Conservation (phyloP, 2,797 vertebrate species). For the Pogonophryne albipinna region DNA sequence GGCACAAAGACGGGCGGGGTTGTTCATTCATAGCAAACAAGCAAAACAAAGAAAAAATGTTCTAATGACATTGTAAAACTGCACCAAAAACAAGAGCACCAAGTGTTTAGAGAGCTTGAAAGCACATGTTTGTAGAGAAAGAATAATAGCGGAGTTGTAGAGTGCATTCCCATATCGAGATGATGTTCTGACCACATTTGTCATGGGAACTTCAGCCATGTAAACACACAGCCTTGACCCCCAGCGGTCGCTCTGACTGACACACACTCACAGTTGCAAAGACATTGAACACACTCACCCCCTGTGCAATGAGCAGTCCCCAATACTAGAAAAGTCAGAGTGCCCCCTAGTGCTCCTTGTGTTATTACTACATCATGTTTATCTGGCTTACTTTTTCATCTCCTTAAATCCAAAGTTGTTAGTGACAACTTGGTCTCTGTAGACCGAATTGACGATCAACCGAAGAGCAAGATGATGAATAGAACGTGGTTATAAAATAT, state of each 20-base stretch:
- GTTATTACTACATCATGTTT: constrained; percentile 41
- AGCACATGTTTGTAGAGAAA: constrained; percentile 89
- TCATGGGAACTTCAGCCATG: constrained; percentile 92
- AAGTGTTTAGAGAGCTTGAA: constrained; percentile 90
- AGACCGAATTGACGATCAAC: constrained; percentile 52
- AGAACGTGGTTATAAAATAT: constrained; percentile 53
- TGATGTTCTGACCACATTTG: constrained; percentile 89
- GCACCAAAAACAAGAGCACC: constrained; percentile 80
- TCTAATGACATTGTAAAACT: constrained; percentile 89
- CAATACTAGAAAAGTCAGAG: constrained; percentile 71
- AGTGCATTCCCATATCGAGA: constrained; percentile 84
- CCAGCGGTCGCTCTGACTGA: constrained; percentile 45
- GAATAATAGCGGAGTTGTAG: constrained; percentile 81
- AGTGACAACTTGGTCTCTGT: constrained; percentile 52
- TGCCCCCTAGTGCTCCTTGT: constrained; percentile 83
- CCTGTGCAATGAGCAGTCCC: constrained; percentile 23
- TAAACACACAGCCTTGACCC: constrained; percentile 80
- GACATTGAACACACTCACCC: constrained; percentile 40
- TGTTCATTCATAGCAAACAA: constrained; percentile 91
- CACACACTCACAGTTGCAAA: constrained; percentile 33
- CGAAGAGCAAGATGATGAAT: constrained; percentile 51
- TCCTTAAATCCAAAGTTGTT: constrained; percentile 45
- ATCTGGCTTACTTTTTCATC: constrained; percentile 38
- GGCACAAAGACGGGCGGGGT: constrained; percentile 83
- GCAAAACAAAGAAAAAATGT: constrained; percentile 92